Percentiles rank a stretch among this genome's conserved stretches.
Conservation (phyloP, 2,797 vertebrate species). For the Sylvilagus floridanus region DNA sequence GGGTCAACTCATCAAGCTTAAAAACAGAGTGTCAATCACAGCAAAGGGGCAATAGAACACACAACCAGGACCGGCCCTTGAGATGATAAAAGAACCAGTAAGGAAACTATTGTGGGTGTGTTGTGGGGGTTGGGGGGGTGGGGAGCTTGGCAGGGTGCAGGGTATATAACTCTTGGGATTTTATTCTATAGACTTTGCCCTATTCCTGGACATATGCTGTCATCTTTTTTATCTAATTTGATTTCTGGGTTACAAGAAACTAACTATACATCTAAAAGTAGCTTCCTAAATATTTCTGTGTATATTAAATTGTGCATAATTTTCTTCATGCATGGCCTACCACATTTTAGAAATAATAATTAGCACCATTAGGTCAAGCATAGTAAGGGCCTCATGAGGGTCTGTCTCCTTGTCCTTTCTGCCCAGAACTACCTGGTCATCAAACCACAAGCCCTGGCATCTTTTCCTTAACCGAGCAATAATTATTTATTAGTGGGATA, state of each 20-base stretch:
- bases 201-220: rapidly evolving
- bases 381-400: background rate
- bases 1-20: background rate
- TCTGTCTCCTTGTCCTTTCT: background rate
- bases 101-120: background rate
- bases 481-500: conserved; percentile 77
- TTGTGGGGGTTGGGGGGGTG: no score
- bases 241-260: background rate
- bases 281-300: background rate
- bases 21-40: background rate
- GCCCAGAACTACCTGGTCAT: background rate
- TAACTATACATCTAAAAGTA: background rate
- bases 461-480: conserved; percentile 43
- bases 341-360: conserved; percentile 35
- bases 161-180: rapidly evolving
- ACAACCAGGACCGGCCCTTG: no score
- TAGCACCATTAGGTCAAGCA: background rate
- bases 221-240: background rate
- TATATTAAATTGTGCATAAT: background rate
- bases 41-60: no score
- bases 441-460: background rate
- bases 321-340: background rate
- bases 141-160: no score
- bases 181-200: rapidly evolving
- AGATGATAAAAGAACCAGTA: no score